phyloP scores from a whole-genome alignment of 1,140 invertebrate genomes.

The Cotesia typhae region DNA sequence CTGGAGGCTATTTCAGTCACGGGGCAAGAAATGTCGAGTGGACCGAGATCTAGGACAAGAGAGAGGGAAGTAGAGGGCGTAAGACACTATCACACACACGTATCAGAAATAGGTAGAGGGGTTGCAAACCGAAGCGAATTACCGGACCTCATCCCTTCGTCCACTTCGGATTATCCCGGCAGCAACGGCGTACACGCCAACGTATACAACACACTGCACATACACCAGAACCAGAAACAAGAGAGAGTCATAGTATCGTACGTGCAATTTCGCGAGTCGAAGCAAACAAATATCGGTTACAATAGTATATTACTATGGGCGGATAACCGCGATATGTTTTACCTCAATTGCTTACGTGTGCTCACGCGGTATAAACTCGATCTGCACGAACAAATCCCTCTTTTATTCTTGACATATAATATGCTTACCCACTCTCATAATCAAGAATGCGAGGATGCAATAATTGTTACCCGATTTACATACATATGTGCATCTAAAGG shows the following conservation, averaged over 20 bases:
- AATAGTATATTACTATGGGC: conserved; percentile 26
- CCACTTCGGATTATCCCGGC: background rate
- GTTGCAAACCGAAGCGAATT: conserved; percentile 35
- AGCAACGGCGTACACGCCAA: background rate
- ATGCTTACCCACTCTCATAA: background rate
- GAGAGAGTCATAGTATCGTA: conserved; percentile 20
- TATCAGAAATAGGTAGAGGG: conserved; percentile 29
- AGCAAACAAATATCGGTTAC: conserved; percentile 38
- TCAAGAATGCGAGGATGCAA: background rate
- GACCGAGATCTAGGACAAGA: background rate
- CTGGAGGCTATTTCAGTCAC: too few species aligned
- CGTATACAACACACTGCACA: background rate
- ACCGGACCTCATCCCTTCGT: background rate
- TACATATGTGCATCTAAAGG: too few species aligned
- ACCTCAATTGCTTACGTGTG: conserved; percentile 14
- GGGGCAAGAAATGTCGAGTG: background rate
- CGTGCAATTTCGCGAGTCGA: conserved; percentile 35
- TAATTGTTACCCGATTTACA: too few species aligned
- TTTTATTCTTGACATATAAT: conserved; percentile 1
- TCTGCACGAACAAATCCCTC: conserved; percentile 11
- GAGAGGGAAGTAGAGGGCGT: background rate
- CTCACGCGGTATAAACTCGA: conserved; percentile 6
- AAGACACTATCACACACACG: conserved; percentile 29
- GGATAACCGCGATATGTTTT: conserved; percentile 19
- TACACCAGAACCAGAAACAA: background rate